Percentiles rank a stretch among this genome's conserved stretches.
Evolutionary conservation across 1,140 invertebrate species (phyloP).

Genomic region (Melanaphis sacchari): DNA sequence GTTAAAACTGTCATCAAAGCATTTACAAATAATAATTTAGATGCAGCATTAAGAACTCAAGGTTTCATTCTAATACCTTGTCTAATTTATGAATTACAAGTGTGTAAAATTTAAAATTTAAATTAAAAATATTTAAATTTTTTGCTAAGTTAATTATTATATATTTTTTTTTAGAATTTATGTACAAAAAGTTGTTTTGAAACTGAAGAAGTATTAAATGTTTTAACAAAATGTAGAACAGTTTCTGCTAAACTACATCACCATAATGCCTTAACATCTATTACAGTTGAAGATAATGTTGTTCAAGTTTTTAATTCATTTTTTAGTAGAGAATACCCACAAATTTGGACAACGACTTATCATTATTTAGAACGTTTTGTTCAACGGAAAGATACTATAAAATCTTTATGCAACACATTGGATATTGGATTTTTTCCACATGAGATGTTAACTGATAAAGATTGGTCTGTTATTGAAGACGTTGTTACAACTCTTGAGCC

Average conservation of each 20-base stretch:
- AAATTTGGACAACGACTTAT: conserved; percentile 67
- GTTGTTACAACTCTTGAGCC: conserved; percentile 66
- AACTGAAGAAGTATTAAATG: conserved; percentile 63
- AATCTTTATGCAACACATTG: conserved; percentile 63
- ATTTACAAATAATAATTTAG: conserved; percentile 63
- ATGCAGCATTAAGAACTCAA: conserved; percentile 63
- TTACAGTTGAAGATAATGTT: conserved; percentile 65
- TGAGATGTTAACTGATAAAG: conserved; percentile 63
- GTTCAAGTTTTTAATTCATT: conserved; percentile 63
- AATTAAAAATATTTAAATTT: background rate
- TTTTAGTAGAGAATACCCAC: conserved; percentile 65
- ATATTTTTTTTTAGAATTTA: conserved; percentile 60
- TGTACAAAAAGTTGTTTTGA: conserved; percentile 66
- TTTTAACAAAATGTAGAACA: conserved; percentile 65
- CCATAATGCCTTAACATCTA: conserved; percentile 62
- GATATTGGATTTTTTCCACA: conserved; percentile 62
- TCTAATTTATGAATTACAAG: conserved; percentile 66
- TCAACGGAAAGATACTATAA: conserved; percentile 63
- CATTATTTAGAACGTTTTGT: conserved; percentile 67
- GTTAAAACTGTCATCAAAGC: conserved; percentile 66
- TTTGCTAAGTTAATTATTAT: background rate
- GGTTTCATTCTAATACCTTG: conserved; percentile 66
- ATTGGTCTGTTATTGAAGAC: conserved; percentile 67
- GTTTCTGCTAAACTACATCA: conserved; percentile 65
- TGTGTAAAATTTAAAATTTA: conserved; percentile 38